Conservation (phyloP, 2,797 vertebrate species). For the Siniperca obscura region DNA sequence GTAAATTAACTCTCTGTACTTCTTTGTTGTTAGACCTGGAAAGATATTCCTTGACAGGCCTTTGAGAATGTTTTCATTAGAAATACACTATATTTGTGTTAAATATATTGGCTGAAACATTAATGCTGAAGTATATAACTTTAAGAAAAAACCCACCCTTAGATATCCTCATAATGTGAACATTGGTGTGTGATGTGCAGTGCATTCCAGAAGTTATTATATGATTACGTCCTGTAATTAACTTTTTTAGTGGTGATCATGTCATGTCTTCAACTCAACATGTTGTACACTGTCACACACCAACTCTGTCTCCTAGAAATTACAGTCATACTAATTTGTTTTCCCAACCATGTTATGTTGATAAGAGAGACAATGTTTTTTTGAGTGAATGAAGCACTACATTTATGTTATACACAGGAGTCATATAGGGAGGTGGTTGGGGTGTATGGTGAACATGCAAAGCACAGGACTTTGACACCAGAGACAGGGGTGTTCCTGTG, state of each 20-base stretch:
- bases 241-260: background rate
- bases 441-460: background rate
- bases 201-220: background rate
- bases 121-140: constrained; percentile 9
- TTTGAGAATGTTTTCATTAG: constrained; percentile 46
- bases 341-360: background rate
- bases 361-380: background rate
- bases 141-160: background rate
- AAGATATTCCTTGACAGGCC: constrained; percentile 56
- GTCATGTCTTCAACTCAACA: background rate
- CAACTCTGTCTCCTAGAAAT: background rate
- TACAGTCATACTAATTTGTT: background rate
- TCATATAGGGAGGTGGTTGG: background rate
- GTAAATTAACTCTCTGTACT: constrained; percentile 68
- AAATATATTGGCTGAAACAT: constrained; percentile 17
- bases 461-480: background rate
- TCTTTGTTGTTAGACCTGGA: constrained; percentile 59
- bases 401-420: background rate
- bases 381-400: background rate
- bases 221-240: constrained; percentile 15
- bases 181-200: background rate
- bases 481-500: background rate
- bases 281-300: background rate
- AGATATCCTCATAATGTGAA: background rate
- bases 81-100: constrained; percentile 23